These are phyloP conservation scores for Thaumatotibia leucotreta DNA, from an alignment of 1,140 invertebrate species.

Conservation along the genomic window DNA sequence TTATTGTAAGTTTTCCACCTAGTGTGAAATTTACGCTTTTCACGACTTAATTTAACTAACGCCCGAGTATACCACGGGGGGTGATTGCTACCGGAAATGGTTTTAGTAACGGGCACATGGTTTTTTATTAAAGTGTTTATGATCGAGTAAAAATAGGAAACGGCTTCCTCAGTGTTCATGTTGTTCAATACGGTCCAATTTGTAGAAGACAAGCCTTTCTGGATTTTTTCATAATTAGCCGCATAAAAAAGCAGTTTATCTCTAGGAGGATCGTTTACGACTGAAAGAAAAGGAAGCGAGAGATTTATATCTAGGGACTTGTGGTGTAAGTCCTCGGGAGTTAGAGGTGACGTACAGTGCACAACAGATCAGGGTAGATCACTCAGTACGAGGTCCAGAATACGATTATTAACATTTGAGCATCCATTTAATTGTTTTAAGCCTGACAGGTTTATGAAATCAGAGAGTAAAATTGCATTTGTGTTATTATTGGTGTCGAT, in stretches of 20 bases:
- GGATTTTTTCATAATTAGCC: not conserved
- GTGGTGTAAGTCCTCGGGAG: not conserved
- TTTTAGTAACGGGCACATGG: not conserved
- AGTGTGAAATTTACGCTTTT: not conserved
- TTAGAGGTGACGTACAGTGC: not conserved
- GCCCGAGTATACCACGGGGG: not conserved
- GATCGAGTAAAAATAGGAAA: not conserved
- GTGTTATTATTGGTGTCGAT: not conserved
- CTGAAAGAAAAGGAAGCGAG: not conserved
- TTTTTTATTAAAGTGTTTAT: not conserved
- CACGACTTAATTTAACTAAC: not conserved
- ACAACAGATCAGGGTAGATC: not conserved
- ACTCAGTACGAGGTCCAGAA: not conserved
- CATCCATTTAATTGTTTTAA: not conserved
- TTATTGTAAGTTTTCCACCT: not conserved
- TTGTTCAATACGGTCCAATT: not conserved
- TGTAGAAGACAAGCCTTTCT: not conserved
- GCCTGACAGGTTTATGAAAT: not conserved
- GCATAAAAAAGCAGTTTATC: not conserved
- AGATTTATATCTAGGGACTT: not conserved
- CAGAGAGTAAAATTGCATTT: not conserved
- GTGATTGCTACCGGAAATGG: not conserved
- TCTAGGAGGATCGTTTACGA: not conserved
- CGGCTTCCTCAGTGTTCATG: not conserved
- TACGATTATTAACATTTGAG: not conserved